phyloP scores from a whole-genome alignment of 2,888 invertebrate species.

The Monoplex corrugatus region DNA sequence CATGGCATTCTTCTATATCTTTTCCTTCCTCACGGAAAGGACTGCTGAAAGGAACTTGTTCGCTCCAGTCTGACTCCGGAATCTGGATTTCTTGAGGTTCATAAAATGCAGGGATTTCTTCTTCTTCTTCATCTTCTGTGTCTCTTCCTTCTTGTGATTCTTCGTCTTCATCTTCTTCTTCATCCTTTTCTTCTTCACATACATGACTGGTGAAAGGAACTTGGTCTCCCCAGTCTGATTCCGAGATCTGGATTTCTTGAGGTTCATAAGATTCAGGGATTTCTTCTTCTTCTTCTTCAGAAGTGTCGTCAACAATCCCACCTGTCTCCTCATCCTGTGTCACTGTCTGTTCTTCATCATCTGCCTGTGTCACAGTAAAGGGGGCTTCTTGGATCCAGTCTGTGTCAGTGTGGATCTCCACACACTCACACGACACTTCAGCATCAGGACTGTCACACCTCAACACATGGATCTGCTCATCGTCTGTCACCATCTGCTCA shows the following conservation, averaged over 20 bases:
- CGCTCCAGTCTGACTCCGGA: neutral
- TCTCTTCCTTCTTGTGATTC: neutral
- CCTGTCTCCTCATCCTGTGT: neutral
- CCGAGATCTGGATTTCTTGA: neutral
- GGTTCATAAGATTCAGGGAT: neutral
- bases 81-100: slow-evolving; percentile 8
- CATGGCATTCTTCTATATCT: neutral
- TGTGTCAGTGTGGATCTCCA: neutral
- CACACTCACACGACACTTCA: neutral
- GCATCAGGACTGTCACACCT: neutral
- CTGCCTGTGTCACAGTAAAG: neutral
- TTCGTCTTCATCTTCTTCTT: neutral
- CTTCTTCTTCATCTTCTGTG: slow-evolving; percentile 21
- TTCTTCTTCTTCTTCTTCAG: neutral
- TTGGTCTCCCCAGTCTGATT: neutral
- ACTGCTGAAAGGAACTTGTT: neutral
- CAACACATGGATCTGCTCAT: neutral
- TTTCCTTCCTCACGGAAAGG: neutral
- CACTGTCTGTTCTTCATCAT: neutral
- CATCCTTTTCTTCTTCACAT: neutral
- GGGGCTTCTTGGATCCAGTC: neutral
- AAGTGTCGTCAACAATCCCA: neutral
- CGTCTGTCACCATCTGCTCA: neutral
- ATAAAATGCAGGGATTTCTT: neutral
- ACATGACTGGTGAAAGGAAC: neutral